Conservation (phyloP, 2,113 vertebrate genomes). For the Clarias magur region DNA sequence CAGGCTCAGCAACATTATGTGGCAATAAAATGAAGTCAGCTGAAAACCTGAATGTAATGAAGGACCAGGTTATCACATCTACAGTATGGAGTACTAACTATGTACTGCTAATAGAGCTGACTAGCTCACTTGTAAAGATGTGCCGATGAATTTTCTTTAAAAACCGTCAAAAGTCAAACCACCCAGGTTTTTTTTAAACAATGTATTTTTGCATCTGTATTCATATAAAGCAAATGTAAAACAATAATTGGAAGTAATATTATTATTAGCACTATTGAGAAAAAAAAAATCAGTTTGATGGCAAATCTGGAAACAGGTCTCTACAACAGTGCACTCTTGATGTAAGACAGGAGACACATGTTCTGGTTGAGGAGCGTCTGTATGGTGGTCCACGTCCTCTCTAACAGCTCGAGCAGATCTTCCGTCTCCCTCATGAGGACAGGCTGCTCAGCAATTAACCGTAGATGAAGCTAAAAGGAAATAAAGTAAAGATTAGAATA, state of each 20-base stretch:
- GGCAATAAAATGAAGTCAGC: no score
- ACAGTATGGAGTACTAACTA: no score
- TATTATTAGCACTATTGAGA: not conserved
- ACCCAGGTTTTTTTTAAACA: not conserved
- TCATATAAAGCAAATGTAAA: not conserved
- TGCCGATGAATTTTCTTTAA: not conserved
- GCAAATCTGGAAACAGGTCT: not conserved
- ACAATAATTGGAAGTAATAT: not conserved
- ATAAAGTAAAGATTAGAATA: not conserved
- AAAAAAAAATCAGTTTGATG: not conserved
- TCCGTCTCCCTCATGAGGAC: constrained; percentile 75
- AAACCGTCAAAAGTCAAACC: not conserved
- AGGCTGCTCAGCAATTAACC: constrained; percentile 78
- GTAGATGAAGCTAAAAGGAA: constrained; percentile 81
- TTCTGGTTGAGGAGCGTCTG: constrained; percentile 83
- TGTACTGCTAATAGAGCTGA: not conserved
- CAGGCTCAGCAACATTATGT: no score
- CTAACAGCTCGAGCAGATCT: constrained; percentile 72
- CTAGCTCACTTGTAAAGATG: not conserved
- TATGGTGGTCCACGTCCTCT: constrained; percentile 83
- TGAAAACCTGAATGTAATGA: no score
- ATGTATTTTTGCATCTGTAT: constrained; percentile 2
- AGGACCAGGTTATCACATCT: no score
- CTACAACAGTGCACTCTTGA: constrained; percentile 90
- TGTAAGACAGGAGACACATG: constrained; percentile 87